Evolutionary conservation across 2,888 invertebrate genomes (phyloP), one percentile per base, ranked within the genome.

Genomic region (Thereva unica): DNA sequence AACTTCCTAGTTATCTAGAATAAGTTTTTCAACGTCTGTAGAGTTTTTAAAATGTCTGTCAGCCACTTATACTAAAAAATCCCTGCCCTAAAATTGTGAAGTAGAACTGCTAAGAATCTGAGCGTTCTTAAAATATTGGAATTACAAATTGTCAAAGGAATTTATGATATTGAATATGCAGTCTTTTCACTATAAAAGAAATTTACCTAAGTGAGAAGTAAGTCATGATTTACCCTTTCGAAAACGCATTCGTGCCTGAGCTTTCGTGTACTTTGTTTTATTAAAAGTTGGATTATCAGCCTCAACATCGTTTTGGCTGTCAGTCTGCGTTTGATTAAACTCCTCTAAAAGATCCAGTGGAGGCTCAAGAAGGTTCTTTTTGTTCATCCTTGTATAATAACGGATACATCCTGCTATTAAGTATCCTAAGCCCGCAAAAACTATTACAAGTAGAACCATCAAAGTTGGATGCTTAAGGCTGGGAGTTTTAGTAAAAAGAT

Each of bases 181-280:
- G 61, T 61, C 57, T 59, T 59, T 38, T 41, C 57, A 45, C 12
- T 12, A 45, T 7, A 55, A 47, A 37, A 47, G 38, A 59, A 41
- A 38, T n/a, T 47, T 38, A 5, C 47, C n/a, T 37, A 10, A 41
- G 10, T 8, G 41, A 6, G 12, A 10, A 40, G 23, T 12, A 10
- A 59, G 65, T 83, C 71, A 87, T 77, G 84, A 82, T 82, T 88
- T 89, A 70, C 89, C 90, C 79, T 89, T 89, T 77, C 88, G 88
- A 78, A 87, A 90, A 77, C 90, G 83, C 74, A 89, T 88, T 71
- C 90, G 82, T 8, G 90, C 89, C 78, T 90, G 90, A 4, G 90
- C 89, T 82, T 89, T 90, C 71, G 87, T 89, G 74, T 89, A 89
- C 75, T 87, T 83, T 7, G 77, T 76, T n/a, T 74, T 72, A 71